Conservation (phyloP, 2,113 vertebrate genomes). For the Malurus cyaneus region DNA sequence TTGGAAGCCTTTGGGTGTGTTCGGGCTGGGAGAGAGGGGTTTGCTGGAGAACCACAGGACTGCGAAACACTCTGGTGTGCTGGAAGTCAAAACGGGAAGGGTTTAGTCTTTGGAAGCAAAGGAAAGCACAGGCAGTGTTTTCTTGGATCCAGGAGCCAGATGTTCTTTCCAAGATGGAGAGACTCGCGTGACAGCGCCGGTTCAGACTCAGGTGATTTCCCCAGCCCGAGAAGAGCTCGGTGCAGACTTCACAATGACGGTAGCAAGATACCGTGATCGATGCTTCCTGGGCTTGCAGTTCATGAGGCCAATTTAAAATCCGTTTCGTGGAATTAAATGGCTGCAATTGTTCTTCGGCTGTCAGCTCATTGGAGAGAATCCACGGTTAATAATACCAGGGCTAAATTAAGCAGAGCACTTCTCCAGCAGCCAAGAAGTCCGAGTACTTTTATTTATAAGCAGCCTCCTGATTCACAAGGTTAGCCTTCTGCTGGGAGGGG, state of each 20-base stretch:
- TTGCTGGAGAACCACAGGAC: neutral
- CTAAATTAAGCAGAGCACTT: constrained; percentile 28
- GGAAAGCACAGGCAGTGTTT: neutral
- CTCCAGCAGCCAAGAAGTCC: constrained; percentile 13
- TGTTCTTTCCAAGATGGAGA: neutral
- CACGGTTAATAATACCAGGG: neutral
- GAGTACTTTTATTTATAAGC: neutral
- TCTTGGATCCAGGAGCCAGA: neutral
- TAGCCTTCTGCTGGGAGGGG: neutral
- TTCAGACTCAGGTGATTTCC: neutral
- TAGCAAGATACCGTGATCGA: neutral
- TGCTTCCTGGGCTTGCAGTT: neutral
- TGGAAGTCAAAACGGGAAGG: neutral
- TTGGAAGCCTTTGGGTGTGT: neutral
- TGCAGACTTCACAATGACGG: neutral
- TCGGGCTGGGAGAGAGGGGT: neutral
- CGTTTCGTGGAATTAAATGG: neutral
- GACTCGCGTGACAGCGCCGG: neutral
- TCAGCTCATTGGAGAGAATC: neutral
- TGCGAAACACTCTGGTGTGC: accelerated
- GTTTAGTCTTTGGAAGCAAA: neutral
- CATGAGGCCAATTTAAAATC: neutral
- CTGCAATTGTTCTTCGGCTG: constrained; percentile 20
- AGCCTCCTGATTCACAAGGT: neutral
- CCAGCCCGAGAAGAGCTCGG: neutral